Base-by-base conservation (phyloP, 2,113 vertebrate genomes). In the Steatornis caripensis region DNA sequence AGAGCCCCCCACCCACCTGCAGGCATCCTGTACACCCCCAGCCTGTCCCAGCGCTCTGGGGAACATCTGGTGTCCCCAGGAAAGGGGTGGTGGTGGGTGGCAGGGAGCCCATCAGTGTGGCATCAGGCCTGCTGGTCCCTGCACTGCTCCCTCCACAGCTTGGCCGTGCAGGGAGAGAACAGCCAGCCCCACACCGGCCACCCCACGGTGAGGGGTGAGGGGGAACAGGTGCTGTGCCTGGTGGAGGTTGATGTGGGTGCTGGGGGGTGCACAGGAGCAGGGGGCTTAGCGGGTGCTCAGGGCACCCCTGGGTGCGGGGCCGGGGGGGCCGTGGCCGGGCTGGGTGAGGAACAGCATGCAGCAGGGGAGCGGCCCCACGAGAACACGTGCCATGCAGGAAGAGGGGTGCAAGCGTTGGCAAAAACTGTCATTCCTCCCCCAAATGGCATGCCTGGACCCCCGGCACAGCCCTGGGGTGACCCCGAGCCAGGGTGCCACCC, bases 351-450 rank as follows among this genome's bases (percentile, higher is more conserved):
- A n/a, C n/a, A 53, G 71, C 95, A 97, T 96, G 95, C 96, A 95
- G 62, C 2, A n/a, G 11, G 75, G 6, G 9, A 80, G 76, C 5
- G 1, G 68, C 91, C 89, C 91, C 72, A 92, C 71, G 2, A 84
- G 68, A 95, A 89, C 72, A 95, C 1, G 18, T 81, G 95, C 87
- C 96, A 97, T 97, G 96, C 96, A 0, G 96, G 96, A 93, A 89
- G 55, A 62, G 37, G 82, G 5, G 66, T 1, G 0, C 57, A 94
- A 97, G 96, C 87, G 0, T 84, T 68, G 84, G 82, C 90, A 66
- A 84, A 95, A 93, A 80, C 26, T 36, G 85, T 78, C 70, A 82
- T 89, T 95, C 65, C 78, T 82, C 82, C 95, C 92, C 84, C 72
- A 82, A 21, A 91, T 3, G 5, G 76, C 3, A 3, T 83, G 89